phyloP scores from a whole-genome alignment of 2,888 invertebrate species.

The Lycaena phlaeas region DNA sequence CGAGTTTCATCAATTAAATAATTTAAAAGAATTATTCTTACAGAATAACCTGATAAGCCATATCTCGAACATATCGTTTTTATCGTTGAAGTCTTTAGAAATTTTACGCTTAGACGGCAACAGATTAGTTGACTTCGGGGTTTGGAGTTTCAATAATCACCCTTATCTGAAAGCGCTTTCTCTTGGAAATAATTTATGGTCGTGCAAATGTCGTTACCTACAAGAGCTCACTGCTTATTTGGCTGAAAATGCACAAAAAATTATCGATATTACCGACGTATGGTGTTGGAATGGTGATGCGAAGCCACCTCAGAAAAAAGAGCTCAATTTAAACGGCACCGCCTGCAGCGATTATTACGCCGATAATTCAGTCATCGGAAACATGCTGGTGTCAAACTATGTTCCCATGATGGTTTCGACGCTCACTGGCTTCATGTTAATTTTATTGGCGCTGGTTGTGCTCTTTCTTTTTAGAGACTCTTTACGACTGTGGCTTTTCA shows the following conservation, averaged over 20 bases:
- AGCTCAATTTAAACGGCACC: constrained; percentile 87
- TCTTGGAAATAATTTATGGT: constrained; percentile 90
- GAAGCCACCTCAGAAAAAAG: constrained; percentile 82
- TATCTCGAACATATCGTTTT: constrained; percentile 86
- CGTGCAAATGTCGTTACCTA: constrained; percentile 91
- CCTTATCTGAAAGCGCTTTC: constrained; percentile 81
- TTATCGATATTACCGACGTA: constrained; percentile 83
- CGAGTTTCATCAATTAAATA: constrained; percentile 87
- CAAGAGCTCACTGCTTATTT: constrained; percentile 88
- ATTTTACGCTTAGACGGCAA: constrained; percentile 89
- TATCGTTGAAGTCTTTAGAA: constrained; percentile 83
- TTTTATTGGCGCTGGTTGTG: constrained; percentile 82
- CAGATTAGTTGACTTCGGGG: constrained; percentile 83
- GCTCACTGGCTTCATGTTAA: constrained; percentile 82
- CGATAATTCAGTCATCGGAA: constrained; percentile 86
- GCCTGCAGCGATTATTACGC: constrained; percentile 90
- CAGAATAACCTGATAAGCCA: constrained; percentile 87
- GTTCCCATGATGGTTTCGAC: constrained; percentile 88
- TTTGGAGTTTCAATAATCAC: constrained; percentile 82
- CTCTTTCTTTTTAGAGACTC: constrained; percentile 90
- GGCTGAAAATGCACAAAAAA: constrained; percentile 84
- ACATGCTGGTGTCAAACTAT: constrained; percentile 87
- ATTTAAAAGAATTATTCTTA: constrained; percentile 85
- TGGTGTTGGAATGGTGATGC: constrained; percentile 86
- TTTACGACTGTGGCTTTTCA: constrained; percentile 89